Base-by-base conservation (phyloP, 2,797 vertebrate species). In the Phalloptychus januarius region DNA sequence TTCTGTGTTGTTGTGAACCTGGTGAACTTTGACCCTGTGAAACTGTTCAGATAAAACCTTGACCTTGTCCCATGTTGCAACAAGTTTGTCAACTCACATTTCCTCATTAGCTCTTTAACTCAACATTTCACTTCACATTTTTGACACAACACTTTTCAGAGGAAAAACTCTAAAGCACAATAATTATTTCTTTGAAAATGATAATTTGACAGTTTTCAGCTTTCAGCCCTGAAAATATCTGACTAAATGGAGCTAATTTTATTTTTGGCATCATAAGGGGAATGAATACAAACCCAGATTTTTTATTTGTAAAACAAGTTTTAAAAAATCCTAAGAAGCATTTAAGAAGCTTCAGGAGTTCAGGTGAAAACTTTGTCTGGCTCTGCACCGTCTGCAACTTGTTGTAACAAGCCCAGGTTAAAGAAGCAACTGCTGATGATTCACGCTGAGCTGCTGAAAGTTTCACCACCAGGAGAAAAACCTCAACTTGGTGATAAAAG, bases 41-140 rank as follows among this genome's bases (percentile, higher is more conserved):
- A 7, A 71, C 36, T 13, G 10, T 40, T 36, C 65, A 63, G 80
- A 86, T 80, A 79, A 81, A 75, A 63, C 3, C 8, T 67, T 85
- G 25, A 85, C 87, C 8, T 76, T 83, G 84, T 65, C 38, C 75
- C 71, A 7, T 67, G 44, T 25, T 67, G 40, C 7, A 72, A 71
- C 31, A 16, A 10, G 18, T 70, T 15, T 28, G 70, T 71, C 12
- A 63, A 48, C 15, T 61, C 58, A 33, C 7, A 65, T 38, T 2
- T 75, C 52, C 40, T 31, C 7, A 28, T 6, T 5, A 28, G 46
- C 4, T 50, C 20, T 72, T 33, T 28, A 20, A 36, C 7, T 23
- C 44, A 71, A 28, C 28, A 58, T 7, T 23, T 50, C 7, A 18
- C 20, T 23, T 52, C 7, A 3, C 2, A 4, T 52, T 52, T 52